Evolutionary conservation across 1,140 invertebrate genomes (phyloP).

Genomic region (Piezodorus guildinii): DNA sequence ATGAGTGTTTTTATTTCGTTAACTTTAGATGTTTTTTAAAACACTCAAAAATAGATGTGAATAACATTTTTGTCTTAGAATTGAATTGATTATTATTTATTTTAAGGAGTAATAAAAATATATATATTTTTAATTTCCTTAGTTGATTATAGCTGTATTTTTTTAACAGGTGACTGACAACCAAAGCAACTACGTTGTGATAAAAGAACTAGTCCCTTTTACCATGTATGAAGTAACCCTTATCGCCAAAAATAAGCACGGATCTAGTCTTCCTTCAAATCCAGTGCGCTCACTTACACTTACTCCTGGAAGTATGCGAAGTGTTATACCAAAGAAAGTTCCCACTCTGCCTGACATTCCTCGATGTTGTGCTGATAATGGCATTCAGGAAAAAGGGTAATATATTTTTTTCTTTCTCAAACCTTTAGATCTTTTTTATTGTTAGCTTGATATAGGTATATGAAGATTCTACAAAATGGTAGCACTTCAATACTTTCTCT

Average conservation of each 20-base stretch:
- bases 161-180: conserved; percentile 40
- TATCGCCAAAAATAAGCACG: conserved; percentile 56
- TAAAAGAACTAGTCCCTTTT: conserved; percentile 50
- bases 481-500: no score
- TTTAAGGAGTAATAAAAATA: not conserved
- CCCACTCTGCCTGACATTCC: conserved; percentile 57
- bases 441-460: no score
- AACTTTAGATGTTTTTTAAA: no score
- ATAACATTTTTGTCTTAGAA: no score
- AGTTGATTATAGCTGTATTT: conserved; percentile 7
- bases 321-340: conserved; percentile 35
- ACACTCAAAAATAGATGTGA: no score
- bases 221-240: conserved; percentile 73
- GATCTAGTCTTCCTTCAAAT: conserved; percentile 59
- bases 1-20: no score
- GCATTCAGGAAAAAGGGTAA: conserved; percentile 47
- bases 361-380: conserved; percentile 54
- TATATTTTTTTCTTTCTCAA: conserved; percentile 19
- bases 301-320: conserved; percentile 44
- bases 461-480: no score
- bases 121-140: not conserved
- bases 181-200: conserved; percentile 40
- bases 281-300: conserved; percentile 54
- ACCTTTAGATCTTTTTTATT: no score
- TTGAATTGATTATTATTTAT: no score